Percentiles rank a stretch among this genome's conserved stretches.
Evolutionary conservation across 1,140 invertebrate genomes (phyloP).

Genomic region (Brachystomella parvula): DNA sequence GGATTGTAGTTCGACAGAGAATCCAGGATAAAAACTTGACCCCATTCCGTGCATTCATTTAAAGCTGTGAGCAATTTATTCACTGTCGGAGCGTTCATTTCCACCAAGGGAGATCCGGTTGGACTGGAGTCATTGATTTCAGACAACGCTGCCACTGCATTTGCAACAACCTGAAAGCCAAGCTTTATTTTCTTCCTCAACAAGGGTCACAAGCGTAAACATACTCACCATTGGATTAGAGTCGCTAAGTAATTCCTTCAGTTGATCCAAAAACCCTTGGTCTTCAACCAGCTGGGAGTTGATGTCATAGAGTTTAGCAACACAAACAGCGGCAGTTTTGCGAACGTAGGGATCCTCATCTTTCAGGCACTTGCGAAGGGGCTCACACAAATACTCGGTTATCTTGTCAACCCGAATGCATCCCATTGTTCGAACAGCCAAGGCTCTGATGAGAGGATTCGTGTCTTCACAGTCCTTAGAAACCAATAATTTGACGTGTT

Average conservation of each 20-base stretch:
- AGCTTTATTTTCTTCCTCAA: too few relatives aligned
- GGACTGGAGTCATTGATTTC: constrained; percentile 97
- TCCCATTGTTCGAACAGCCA: constrained; percentile 99
- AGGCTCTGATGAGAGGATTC: constrained; percentile 94
- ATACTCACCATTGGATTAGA: constrained; percentile 95
- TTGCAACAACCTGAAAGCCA: constrained; percentile 79
- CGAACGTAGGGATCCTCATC: constrained; percentile 99
- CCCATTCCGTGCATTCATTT: constrained; percentile 99
- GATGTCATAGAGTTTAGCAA: constrained; percentile 98
- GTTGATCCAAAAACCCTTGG: constrained; percentile 94
- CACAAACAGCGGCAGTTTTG: constrained; percentile 98
- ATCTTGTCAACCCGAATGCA: constrained; percentile 99
- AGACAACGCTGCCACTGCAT: constrained; percentile 95
- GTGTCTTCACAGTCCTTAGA: constrained; percentile 97
- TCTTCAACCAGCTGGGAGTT: constrained; percentile 95
- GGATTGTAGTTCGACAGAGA: constrained; percentile 95
- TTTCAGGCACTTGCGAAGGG: constrained; percentile 92
- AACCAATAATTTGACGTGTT: constrained; percentile 4
- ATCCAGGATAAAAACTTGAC: constrained; percentile 98
- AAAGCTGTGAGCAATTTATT: constrained; percentile 97
- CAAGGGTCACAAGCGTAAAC: neutral
- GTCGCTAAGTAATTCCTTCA: constrained; percentile 94
- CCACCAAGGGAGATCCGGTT: constrained; percentile 82
- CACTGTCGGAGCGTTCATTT: constrained; percentile 95
- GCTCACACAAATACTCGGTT: constrained; percentile 98